These are phyloP conservation scores for Melanotaenia duboulayi DNA, from an alignment of 2,113 vertebrate genomes.

Conservation along the genomic window DNA sequence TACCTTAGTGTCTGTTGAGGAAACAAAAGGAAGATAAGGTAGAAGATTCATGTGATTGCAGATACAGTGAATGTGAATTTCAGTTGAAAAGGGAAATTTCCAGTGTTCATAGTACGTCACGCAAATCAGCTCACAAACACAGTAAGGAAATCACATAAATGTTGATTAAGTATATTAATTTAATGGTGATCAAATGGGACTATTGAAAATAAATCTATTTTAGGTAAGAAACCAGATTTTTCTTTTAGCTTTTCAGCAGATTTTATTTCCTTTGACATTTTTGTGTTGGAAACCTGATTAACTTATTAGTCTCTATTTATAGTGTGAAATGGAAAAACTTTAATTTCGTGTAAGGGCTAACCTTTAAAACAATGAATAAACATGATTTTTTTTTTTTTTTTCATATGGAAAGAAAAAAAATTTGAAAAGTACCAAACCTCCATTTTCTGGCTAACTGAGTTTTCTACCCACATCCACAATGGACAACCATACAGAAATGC, in stretches of 20 bases:
- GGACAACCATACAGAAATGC: slow-evolving; percentile 47
- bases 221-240: not conserved
- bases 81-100: slow-evolving; percentile 19
- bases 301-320: slow-evolving; percentile 1
- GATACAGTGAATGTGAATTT: slow-evolving; percentile 31
- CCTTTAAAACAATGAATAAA: not conserved
- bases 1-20: not conserved
- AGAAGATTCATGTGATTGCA: slow-evolving; percentile 14
- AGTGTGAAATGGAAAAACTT: not conserved
- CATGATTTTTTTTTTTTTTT: too few relatives aligned
- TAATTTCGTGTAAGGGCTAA: too few relatives aligned
- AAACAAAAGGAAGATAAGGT: slow-evolving; percentile 9
- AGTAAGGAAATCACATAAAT: not conserved
- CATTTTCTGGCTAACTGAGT: slow-evolving; percentile 55
- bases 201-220: not conserved
- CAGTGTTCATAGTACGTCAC: not conserved
- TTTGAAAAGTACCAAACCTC: slow-evolving; percentile 48
- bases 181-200: not conserved
- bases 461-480: slow-evolving; percentile 64
- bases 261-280: not conserved
- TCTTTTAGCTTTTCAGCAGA: not conserved
- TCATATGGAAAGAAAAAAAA: not conserved
- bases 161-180: not conserved
- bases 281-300: not conserved
- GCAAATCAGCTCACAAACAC: not conserved